Evolutionary conservation across 1,140 invertebrate species (phyloP).

Genomic region (Ganaspis sp.): DNA sequence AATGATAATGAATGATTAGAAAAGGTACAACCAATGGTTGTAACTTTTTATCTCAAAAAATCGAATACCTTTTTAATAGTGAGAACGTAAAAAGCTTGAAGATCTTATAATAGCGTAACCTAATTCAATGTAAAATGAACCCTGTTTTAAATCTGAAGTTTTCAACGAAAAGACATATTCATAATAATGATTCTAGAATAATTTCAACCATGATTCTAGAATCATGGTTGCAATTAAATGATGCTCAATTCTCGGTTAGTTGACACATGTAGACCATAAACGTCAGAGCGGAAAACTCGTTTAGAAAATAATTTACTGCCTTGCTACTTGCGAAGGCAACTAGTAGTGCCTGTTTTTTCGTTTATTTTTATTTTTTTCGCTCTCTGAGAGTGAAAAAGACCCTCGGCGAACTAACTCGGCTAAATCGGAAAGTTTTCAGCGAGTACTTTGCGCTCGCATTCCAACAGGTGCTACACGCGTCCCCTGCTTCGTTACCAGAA

Average conservation of each 20-base stretch:
- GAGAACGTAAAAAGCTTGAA: no score
- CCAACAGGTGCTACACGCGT: slow-evolving; percentile 73
- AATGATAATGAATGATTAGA: no score
- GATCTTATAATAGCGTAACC: neutral
- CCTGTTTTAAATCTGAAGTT: no score
- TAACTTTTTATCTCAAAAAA: no score
- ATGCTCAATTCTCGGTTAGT: neutral
- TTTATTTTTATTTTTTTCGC: neutral
- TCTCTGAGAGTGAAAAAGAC: slow-evolving; percentile 42
- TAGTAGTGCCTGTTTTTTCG: neutral
- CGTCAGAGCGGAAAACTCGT: slow-evolving; percentile 12
- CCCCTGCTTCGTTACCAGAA: slow-evolving; percentile 55
- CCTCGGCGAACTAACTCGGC: slow-evolving; percentile 42
- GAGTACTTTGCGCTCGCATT: slow-evolving; percentile 60
- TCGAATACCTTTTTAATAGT: no score
- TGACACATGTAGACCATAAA: slow-evolving; percentile 20
- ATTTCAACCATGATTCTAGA: no score
- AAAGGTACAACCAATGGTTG: no score
- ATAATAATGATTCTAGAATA: no score
- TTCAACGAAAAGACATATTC: no score
- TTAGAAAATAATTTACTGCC: slow-evolving; percentile 23
- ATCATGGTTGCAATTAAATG: neutral
- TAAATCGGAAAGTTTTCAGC: slow-evolving; percentile 51
- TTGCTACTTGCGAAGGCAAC: neutral
- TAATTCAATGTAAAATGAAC: no score